Evolutionary conservation across 2,888 invertebrate genomes (phyloP), one percentile per base, ranked within the genome.

Genomic region (Archips xylosteana): DNA sequence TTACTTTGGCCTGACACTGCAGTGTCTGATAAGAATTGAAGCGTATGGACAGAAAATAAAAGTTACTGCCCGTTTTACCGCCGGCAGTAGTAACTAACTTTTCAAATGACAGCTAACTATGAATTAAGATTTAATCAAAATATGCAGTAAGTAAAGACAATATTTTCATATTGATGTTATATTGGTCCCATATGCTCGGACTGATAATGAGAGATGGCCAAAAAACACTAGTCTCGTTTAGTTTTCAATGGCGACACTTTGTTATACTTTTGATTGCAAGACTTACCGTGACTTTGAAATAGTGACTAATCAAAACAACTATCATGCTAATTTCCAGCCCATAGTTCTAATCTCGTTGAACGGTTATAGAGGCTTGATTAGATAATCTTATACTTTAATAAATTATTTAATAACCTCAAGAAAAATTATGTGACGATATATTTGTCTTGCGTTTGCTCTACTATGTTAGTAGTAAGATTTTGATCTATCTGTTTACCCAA

Each of bases 161-260:
- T 64, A 64, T 64, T 64, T 64, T 64, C 64, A 49, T 32, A 64
- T 9, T 49, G 49, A 64, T 23, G 47, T 64, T 64, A 64, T 64
- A 49, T 64, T 32, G 12, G 13, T 23, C 13, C 42, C 15, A 63
- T 23, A 63, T 23, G 23, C 4, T 42, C 23, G 15, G 51, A 54
- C 15, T 54, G 9, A 49, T n/a, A 0, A 13, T 49, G n/a, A 49
- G n/a, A 6, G 49, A 23, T 54, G 23, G 9, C 8, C 54, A 9
- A 10, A 23, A 54, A 57, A 54, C 51, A 2, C 51, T 57, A 57
- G 57, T 57, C 57, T 57, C 57, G 57, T 57, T 32, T 32, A 10
- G 23, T 32, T 57, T 57, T 32, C 12, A 3, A 1, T 9, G 12
- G 15, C 15, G 51, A 51, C 9, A 51, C 15, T 8, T 57, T 57